Percentiles rank a stretch among this genome's conserved stretches.
Conservation (phyloP, 2,888 invertebrate genomes). For the Cactoblastis cactorum region DNA sequence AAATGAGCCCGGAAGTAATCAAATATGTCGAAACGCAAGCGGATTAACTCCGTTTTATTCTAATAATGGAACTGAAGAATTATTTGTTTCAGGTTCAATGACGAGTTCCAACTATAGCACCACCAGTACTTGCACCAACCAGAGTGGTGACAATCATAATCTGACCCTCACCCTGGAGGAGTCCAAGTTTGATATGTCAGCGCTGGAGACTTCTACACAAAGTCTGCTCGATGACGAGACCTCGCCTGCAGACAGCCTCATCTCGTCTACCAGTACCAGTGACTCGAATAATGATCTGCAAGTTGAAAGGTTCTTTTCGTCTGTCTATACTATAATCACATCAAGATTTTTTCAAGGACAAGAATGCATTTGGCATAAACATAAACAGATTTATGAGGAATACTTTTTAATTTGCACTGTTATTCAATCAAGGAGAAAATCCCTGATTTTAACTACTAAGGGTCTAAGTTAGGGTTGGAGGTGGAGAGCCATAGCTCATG, state of each 20-base stretch:
- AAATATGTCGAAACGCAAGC: neutral
- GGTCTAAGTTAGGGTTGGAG: too few relatives aligned
- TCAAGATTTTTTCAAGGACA: neutral
- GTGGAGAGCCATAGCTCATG: too few relatives aligned
- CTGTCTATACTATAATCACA: neutral
- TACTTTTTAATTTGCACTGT: too few relatives aligned
- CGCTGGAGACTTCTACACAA: conserved; percentile 83
- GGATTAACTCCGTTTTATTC: too few relatives aligned
- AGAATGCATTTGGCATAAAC: too few relatives aligned
- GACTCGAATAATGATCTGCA: conserved; percentile 78
- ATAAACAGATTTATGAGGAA: too few relatives aligned
- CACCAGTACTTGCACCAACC: conserved; percentile 72
- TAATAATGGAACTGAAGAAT: neutral
- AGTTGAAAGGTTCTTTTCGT: conserved; percentile 36
- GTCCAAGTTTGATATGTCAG: conserved; percentile 87
- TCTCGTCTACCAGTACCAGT: conserved; percentile 82
- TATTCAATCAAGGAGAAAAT: too few relatives aligned
- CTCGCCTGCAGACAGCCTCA: conserved; percentile 89
- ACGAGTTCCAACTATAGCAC: conserved; percentile 75
- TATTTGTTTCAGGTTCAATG: conserved; percentile 60
- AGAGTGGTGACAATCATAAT: conserved; percentile 68
- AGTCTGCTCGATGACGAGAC: conserved; percentile 89
- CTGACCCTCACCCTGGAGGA: conserved; percentile 84
- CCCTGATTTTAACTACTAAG: too few relatives aligned
- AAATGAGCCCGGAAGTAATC: too few relatives aligned